A percentile compares a stretch with the other conserved stretches of the same genome.
These are phyloP conservation scores for Eupithecia inturbata DNA, from an alignment of 2,888 invertebrate species.

Conservation along the genomic window DNA sequence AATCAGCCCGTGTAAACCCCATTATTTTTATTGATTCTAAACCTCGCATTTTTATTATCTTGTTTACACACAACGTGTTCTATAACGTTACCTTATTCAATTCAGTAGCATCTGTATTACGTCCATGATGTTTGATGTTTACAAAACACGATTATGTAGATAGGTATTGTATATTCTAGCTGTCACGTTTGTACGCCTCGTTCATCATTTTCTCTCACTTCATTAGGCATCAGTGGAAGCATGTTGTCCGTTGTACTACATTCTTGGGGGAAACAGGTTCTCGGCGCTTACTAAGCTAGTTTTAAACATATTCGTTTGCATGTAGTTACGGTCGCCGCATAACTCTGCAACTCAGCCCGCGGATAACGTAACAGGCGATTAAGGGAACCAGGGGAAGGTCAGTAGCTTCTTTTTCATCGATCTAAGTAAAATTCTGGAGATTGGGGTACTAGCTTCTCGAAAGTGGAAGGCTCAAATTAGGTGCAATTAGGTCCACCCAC, in stretches of 20 bases:
- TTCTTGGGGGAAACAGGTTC: conserved; percentile 43
- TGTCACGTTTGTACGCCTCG: conserved; percentile 53
- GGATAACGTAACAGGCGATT: no score
- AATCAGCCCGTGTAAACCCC: not conserved
- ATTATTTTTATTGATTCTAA: conserved; percentile 12
- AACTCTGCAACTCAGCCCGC: no score
- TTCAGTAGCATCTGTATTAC: conserved; percentile 24
- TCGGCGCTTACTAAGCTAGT: conserved; percentile 7
- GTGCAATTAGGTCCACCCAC: no score
- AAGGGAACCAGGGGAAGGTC: no score
- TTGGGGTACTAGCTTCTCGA: no score
- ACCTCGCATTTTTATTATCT: conserved; percentile 1
- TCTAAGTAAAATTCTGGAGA: no score
- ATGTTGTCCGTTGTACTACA: conserved; percentile 59
- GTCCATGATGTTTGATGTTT: conserved; percentile 34
- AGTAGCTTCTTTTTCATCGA: no score
- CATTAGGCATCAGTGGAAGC: conserved; percentile 71
- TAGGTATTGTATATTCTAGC: conserved; percentile 26
- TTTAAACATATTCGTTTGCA: not conserved
- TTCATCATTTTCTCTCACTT: conserved; percentile 80
- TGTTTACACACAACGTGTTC: conserved; percentile 3
- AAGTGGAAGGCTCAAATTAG: no score
- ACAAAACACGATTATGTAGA: conserved; percentile 30
- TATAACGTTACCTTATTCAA: conserved; percentile 16
- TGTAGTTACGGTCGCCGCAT: not conserved